Evolutionary conservation across 2,888 invertebrate genomes (phyloP).

Genomic region (Podotricha telesiphe): DNA sequence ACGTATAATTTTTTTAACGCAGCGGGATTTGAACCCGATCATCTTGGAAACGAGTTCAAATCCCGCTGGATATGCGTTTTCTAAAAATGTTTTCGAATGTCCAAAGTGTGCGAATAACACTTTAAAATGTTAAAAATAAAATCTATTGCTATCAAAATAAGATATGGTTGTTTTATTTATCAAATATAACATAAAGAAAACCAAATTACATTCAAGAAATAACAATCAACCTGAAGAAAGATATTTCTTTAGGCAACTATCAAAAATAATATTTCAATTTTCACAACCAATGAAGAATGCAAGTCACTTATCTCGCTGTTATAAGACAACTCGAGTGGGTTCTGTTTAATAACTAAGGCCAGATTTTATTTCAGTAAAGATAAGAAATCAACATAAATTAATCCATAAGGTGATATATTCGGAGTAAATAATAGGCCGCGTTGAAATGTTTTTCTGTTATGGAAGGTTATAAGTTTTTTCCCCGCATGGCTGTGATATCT

Average conservation of each 20-base stretch:
- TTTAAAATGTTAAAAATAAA: neutral
- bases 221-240: no score
- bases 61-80: no score
- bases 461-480: constrained; percentile 52
- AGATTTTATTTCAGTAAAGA: constrained; percentile 44
- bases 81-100: no score
- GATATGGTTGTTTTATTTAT: neutral
- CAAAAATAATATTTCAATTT: neutral
- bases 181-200: neutral
- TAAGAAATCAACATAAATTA: constrained; percentile 47
- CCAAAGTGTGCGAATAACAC: no score
- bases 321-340: constrained; percentile 42
- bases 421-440: constrained; percentile 42
- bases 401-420: constrained; percentile 40
- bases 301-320: constrained; percentile 51
- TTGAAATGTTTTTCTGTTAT: constrained; percentile 53
- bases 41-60: no score
- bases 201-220: neutral
- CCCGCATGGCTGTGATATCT: constrained; percentile 56
- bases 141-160: neutral
- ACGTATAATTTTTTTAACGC: no score
- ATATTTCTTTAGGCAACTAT: neutral
- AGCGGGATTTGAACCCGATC: no score
- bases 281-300: constrained; percentile 42
- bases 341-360: constrained; percentile 51